phyloP scores from a whole-genome alignment of 2,113 vertebrate species.

The Albula goreensis region DNA sequence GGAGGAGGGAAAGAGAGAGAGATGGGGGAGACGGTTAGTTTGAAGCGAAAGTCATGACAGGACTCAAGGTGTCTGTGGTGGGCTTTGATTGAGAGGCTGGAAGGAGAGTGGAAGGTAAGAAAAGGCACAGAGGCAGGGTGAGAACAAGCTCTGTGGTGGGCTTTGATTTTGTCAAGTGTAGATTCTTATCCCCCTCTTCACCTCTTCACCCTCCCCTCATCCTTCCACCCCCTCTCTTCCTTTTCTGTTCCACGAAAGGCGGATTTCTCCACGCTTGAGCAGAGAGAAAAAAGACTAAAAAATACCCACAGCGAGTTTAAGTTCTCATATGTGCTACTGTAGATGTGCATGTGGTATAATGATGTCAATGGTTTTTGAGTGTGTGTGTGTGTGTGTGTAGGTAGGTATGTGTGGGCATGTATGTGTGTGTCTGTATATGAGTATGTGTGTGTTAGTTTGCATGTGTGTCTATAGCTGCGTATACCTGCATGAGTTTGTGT shows the following conservation, averaged over 20 bases:
- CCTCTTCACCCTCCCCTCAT: conserved; percentile 45
- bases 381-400: background rate
- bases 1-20: background rate
- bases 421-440: background rate
- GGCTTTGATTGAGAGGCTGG: conserved; percentile 62
- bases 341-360: background rate
- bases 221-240: conserved; percentile 68
- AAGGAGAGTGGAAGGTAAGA: conserved; percentile 39
- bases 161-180: conserved; percentile 69
- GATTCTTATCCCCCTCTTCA: conserved; percentile 63
- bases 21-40: conserved; percentile 8
- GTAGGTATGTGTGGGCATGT: background rate
- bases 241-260: conserved; percentile 77
- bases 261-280: conserved; percentile 66
- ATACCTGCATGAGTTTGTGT: background rate
- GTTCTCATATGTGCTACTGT: conserved; percentile 18
- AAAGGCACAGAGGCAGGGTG: conserved; percentile 42
- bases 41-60: conserved; percentile 34
- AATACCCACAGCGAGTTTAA: conserved; percentile 53
- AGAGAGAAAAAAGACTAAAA: conserved; percentile 52
- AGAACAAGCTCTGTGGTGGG: conserved; percentile 64
- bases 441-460: background rate
- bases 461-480: background rate
- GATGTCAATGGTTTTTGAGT: background rate
- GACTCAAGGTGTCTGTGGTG: conserved; percentile 61